These are phyloP conservation scores for Whitmania pigra DNA, from an alignment of 1,140 invertebrate genomes.

Conservation along the genomic window DNA sequence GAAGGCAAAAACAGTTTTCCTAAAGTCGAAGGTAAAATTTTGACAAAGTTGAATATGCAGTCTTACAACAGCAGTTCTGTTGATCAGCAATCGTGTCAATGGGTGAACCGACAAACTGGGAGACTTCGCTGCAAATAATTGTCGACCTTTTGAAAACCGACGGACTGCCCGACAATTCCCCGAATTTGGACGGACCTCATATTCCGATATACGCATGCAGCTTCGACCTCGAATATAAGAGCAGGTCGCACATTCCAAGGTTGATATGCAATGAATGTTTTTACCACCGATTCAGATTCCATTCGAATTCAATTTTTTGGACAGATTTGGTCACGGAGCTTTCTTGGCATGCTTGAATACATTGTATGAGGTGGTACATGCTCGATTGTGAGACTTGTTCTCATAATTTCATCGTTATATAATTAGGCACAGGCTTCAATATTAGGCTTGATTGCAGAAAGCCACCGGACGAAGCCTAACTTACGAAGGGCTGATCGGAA, in stretches of 20 bases:
- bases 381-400: too few species aligned
- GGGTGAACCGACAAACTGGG: slow-evolving; percentile 54
- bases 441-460: slow-evolving; percentile 38
- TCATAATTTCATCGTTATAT: too few species aligned
- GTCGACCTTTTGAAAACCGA: slow-evolving; percentile 30
- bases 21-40: neutral
- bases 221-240: slow-evolving; percentile 58
- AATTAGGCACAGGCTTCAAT: too few species aligned
- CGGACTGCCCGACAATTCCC: slow-evolving; percentile 43
- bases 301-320: slow-evolving; percentile 17
- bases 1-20: slow-evolving; percentile 10
- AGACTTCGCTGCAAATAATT: slow-evolving; percentile 48
- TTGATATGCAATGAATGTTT: slow-evolving; percentile 29
- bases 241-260: slow-evolving; percentile 52
- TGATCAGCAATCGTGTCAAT: slow-evolving; percentile 49
- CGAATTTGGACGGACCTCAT: slow-evolving; percentile 35
- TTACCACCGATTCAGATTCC: neutral
- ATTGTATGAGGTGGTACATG: slow-evolving; percentile 44
- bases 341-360: slow-evolving; percentile 54
- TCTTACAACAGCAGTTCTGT: slow-evolving; percentile 24
- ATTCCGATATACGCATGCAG: slow-evolving; percentile 56
- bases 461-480: slow-evolving; percentile 51
- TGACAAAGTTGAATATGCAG: neutral
- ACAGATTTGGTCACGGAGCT: slow-evolving; percentile 54
- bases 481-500: slow-evolving; percentile 53